phyloP scores from a whole-genome alignment of 2,113 vertebrate species.

The Pedionomus torquatus region DNA sequence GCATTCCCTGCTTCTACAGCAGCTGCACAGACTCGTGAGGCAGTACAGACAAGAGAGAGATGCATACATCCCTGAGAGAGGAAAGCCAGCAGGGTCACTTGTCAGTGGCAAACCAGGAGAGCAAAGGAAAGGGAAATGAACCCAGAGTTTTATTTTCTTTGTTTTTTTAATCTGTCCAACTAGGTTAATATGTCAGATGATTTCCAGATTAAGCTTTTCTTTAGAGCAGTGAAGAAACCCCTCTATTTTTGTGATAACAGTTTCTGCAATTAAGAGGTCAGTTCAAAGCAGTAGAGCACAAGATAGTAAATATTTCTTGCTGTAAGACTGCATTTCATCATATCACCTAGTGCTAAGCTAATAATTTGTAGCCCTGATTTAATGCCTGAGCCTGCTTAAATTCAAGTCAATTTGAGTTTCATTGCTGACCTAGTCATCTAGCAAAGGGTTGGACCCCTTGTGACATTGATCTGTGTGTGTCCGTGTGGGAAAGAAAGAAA shows the following conservation, averaged over 20 bases:
- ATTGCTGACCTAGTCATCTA: neutral
- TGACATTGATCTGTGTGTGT: neutral
- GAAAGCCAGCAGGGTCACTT: neutral
- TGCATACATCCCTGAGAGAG: neutral
- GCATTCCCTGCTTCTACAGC: neutral
- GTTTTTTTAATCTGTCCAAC: neutral
- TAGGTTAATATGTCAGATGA: neutral
- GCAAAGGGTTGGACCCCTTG: neutral
- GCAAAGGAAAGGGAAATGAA: neutral
- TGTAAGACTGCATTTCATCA: neutral
- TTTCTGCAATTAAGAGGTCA: neutral
- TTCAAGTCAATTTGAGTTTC: neutral
- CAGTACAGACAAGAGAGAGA: neutral
- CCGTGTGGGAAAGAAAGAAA: neutral
- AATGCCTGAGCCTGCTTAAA: neutral
- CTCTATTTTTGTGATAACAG: neutral
- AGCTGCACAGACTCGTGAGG: neutral
- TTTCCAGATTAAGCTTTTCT: neutral
- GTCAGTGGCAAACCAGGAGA: neutral
- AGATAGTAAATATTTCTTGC: neutral
- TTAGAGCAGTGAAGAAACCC: neutral
- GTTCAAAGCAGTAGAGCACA: neutral
- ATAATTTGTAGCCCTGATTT: neutral
- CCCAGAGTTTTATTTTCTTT: neutral
- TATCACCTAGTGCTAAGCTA: neutral